These are phyloP conservation scores for Montifringilla adamsi DNA, from an alignment of 2,113 vertebrate species.

Conservation along the genomic window DNA sequence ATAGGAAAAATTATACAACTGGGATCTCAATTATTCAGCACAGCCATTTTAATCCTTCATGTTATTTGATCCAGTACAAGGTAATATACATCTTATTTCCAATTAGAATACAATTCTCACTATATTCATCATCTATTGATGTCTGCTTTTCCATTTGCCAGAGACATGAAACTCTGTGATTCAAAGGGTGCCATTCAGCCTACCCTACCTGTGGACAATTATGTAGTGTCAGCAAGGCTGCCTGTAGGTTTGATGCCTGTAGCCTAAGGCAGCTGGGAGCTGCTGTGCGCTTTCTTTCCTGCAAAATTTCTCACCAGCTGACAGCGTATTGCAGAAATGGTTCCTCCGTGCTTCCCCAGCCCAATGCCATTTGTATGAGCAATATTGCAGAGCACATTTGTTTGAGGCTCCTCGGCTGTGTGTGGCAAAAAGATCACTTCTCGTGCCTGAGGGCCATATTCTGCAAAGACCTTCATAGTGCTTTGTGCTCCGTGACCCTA, in stretches of 20 bases:
- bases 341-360: background rate
- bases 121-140: conserved; percentile 58
- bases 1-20: conserved; percentile 63
- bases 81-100: conserved; percentile 58
- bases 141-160: conserved; percentile 58
- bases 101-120: conserved; percentile 65
- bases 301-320: conserved; percentile 2
- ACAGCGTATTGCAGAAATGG: background rate
- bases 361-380: background rate
- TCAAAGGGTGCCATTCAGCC: conserved; percentile 61
- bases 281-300: background rate
- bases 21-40: conserved; percentile 65
- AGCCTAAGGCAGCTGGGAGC: conserved; percentile 25
- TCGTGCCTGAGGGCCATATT: background rate
- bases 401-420: background rate
- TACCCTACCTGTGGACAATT: conserved; percentile 48
- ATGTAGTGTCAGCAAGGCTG: conserved; percentile 30
- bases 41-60: conserved; percentile 65
- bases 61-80: conserved; percentile 67
- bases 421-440: background rate
- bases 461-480: background rate
- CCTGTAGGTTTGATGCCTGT: background rate
- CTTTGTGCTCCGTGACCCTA: background rate
- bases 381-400: background rate
- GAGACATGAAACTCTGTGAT: conserved; percentile 59